phyloP scores from a whole-genome alignment of 2,888 invertebrate genomes.

The Masnerella sp. region DNA sequence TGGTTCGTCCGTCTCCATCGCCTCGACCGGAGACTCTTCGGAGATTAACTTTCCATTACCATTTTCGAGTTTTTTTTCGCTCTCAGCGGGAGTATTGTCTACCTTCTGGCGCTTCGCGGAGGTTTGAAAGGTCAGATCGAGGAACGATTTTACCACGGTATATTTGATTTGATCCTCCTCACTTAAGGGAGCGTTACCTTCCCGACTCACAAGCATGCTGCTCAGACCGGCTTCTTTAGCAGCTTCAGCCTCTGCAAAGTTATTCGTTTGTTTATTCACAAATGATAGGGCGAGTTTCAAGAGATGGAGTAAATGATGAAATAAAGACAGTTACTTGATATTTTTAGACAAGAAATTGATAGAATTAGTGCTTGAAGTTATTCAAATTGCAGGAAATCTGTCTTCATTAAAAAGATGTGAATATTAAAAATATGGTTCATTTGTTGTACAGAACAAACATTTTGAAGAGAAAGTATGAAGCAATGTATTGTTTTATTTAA shows the following conservation, averaged over 20 bases:
- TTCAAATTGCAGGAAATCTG: no score
- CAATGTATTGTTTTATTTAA: no score
- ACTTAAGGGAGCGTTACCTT: slow-evolving; percentile 86
- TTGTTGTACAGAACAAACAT: no score
- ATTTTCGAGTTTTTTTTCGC: slow-evolving; percentile 46
- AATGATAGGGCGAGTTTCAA: neutral
- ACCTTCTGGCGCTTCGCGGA: slow-evolving; percentile 73
- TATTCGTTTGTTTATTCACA: neutral
- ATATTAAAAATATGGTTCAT: no score
- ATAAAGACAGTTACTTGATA: no score
- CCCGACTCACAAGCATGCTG: slow-evolving; percentile 85
- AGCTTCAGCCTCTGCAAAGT: slow-evolving; percentile 87
- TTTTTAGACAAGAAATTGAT: no score
- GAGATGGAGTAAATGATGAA: no score
- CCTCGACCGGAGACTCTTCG: slow-evolving; percentile 59
- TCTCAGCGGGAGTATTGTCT: slow-evolving; percentile 62
- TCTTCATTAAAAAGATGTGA: no score
- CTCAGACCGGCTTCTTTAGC: slow-evolving; percentile 86
- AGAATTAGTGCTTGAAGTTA: no score
- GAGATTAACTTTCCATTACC: slow-evolving; percentile 22
- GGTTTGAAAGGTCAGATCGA: slow-evolving; percentile 79
- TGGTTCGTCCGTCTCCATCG: slow-evolving; percentile 72
- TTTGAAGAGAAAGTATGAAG: no score
- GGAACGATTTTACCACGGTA: slow-evolving; percentile 81
- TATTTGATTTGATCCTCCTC: slow-evolving; percentile 81